Conservation (phyloP, 2,113 vertebrate species). For the Prochilodus magdalenae region DNA sequence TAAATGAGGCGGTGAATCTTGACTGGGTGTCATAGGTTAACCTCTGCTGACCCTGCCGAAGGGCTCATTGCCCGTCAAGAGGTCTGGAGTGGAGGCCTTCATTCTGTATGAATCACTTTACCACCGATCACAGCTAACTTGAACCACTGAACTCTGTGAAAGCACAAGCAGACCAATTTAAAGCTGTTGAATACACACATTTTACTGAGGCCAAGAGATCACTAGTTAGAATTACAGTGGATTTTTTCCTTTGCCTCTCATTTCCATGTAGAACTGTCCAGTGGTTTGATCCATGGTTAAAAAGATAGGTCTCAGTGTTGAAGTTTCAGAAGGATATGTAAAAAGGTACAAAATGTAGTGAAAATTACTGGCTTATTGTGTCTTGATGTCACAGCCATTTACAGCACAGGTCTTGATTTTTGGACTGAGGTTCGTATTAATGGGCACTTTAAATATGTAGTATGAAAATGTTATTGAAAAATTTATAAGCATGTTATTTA, state of each 20-base stretch:
- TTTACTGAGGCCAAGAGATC: constrained; percentile 62
- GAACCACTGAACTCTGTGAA: constrained; percentile 63
- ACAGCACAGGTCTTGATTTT: constrained; percentile 2
- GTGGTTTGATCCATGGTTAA: constrained; percentile 75
- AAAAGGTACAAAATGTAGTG: constrained; percentile 66
- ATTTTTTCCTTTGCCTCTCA: constrained; percentile 69
- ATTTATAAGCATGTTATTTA: background rate
- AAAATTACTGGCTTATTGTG: constrained; percentile 36
- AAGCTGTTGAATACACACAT: constrained; percentile 86
- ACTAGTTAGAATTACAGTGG: constrained; percentile 62
- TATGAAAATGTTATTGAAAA: background rate
- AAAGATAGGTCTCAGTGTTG: constrained; percentile 65
- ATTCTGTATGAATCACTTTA: constrained; percentile 68
- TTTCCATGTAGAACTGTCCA: constrained; percentile 70
- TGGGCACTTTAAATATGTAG: background rate
- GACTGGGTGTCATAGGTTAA: constrained; percentile 64
- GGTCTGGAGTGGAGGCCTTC: constrained; percentile 63
- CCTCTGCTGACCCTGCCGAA: constrained; percentile 41
- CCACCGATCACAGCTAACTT: constrained; percentile 60
- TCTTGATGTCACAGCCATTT: constrained; percentile 25
- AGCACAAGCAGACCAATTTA: constrained; percentile 66
- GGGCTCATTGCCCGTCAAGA: constrained; percentile 54
- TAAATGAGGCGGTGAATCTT: constrained; percentile 56
- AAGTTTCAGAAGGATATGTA: constrained; percentile 60
- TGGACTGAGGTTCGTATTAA: background rate